These are phyloP conservation scores for Periophthalmus magnuspinnatus DNA, from an alignment of 2,797 vertebrate species.

Conservation along the genomic window DNA sequence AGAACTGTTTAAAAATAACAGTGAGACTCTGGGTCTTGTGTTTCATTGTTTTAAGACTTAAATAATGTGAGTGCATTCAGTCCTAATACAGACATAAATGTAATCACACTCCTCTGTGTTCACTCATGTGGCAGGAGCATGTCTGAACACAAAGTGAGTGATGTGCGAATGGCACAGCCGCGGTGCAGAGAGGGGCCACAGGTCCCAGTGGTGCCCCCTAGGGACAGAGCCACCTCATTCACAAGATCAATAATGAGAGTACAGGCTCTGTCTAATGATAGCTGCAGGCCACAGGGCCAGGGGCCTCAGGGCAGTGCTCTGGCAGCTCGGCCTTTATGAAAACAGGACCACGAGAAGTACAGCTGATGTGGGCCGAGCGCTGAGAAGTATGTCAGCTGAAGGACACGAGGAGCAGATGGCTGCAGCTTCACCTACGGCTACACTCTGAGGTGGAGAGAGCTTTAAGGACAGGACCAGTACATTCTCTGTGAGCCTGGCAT, in stretches of 20 bases:
- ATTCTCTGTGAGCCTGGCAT: background rate
- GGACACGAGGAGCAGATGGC: constrained; percentile 76
- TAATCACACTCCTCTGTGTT: background rate
- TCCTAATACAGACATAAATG: background rate
- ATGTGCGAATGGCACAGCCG: constrained; percentile 60
- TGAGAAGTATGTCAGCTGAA: constrained; percentile 79
- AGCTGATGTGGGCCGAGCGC: constrained; percentile 42
- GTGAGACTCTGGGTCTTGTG: background rate
- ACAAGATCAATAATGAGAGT: constrained; percentile 81
- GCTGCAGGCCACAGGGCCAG: constrained; percentile 80
- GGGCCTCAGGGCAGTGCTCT: constrained; percentile 68
- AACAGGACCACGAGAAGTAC: constrained; percentile 59
- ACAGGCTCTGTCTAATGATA: constrained; percentile 80
- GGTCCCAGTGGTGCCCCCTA: constrained; percentile 63
- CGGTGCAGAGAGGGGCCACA: constrained; percentile 56
- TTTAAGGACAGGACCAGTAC: background rate
- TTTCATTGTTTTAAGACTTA: background rate
- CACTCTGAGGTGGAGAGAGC: constrained; percentile 2
- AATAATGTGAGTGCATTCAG: background rate
- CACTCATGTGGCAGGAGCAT: background rate
- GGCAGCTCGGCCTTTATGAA: constrained; percentile 74
- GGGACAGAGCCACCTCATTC: constrained; percentile 67
- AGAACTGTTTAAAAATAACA: background rate
- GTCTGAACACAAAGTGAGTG: constrained; percentile 26
- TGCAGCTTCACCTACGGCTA: constrained; percentile 44